A percentile compares a stretch with the other conserved stretches of the same genome.
These are phyloP conservation scores for Heliconius charithonia DNA, from an alignment of 2,888 invertebrate genomes.

Conservation along the genomic window DNA sequence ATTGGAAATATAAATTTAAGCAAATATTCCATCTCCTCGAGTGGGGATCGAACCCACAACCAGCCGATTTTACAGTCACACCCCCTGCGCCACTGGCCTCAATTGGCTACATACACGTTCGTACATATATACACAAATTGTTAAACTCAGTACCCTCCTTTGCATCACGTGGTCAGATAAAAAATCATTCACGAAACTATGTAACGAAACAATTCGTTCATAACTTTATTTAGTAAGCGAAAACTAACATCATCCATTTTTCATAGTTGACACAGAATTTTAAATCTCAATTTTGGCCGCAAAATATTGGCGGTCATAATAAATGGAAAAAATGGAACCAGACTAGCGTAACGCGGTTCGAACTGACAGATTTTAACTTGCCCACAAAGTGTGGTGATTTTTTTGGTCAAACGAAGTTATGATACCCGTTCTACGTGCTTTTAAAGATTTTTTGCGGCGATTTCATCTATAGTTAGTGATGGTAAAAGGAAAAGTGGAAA, in stretches of 20 bases:
- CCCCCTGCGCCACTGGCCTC: too few relatives aligned
- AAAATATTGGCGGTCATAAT: constrained; percentile 44
- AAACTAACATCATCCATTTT: constrained; percentile 47
- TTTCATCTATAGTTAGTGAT: neutral
- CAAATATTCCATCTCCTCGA: too few relatives aligned
- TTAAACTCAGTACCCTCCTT: neutral
- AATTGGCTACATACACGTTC: too few relatives aligned
- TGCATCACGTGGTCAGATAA: neutral
- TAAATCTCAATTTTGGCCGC: constrained; percentile 50
- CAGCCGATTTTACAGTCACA: too few relatives aligned
- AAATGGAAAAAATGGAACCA: constrained; percentile 36
- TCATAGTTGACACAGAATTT: constrained; percentile 47
- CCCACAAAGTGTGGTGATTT: constrained; percentile 20
- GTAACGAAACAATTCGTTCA: constrained; percentile 39
- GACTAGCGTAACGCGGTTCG: constrained; percentile 33
- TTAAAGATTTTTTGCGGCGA: constrained; percentile 4
- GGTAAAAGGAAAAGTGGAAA: neutral
- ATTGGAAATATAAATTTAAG: too few relatives aligned
- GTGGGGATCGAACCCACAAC: too few relatives aligned
- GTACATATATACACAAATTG: too few relatives aligned
- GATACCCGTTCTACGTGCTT: constrained; percentile 24
- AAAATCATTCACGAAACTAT: neutral
- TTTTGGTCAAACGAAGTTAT: constrained; percentile 30
- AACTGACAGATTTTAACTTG: constrained; percentile 33
- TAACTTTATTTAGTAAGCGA: constrained; percentile 31